These are phyloP conservation scores for Dreissena polymorpha DNA, from an alignment of 1,140 invertebrate genomes.

Conservation along the genomic window DNA sequence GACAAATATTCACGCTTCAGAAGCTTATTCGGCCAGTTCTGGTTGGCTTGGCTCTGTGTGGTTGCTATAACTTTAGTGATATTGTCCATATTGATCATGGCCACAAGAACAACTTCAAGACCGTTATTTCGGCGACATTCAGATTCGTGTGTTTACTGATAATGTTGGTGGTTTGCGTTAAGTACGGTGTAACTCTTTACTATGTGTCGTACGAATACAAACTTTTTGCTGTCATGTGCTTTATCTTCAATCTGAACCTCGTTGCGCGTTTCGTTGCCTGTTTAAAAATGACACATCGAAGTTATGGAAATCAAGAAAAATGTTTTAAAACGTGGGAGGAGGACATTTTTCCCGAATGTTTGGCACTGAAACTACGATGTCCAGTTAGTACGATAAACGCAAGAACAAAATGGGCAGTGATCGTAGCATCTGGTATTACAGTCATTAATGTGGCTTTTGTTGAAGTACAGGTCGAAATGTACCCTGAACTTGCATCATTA, in stretches of 20 bases:
- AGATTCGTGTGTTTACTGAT: not conserved
- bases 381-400: not conserved
- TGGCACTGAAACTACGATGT: not conserved
- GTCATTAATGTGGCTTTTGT: not conserved
- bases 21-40: slow-evolving; percentile 18
- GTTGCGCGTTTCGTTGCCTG: not conserved
- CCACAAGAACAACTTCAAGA: not conserved
- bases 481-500: no score
- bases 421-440: not conserved
- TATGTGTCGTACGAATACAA: not conserved
- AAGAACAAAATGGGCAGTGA: not conserved
- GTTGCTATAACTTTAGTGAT: slow-evolving; percentile 32
- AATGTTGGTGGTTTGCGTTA: not conserved
- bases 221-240: not conserved
- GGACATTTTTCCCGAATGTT: slow-evolving; percentile 4
- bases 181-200: not conserved
- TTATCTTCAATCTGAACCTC: not conserved
- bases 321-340: slow-evolving; percentile 16
- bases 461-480: not conserved
- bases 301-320: slow-evolving; percentile 10
- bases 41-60: not conserved
- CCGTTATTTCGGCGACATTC: not conserved
- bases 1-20: not conserved
- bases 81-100: not conserved
- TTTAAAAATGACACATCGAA: not conserved